These are phyloP conservation scores for Stomatorhinus walkeri DNA, from an alignment of 2,797 vertebrate genomes.

Conservation along the genomic window DNA sequence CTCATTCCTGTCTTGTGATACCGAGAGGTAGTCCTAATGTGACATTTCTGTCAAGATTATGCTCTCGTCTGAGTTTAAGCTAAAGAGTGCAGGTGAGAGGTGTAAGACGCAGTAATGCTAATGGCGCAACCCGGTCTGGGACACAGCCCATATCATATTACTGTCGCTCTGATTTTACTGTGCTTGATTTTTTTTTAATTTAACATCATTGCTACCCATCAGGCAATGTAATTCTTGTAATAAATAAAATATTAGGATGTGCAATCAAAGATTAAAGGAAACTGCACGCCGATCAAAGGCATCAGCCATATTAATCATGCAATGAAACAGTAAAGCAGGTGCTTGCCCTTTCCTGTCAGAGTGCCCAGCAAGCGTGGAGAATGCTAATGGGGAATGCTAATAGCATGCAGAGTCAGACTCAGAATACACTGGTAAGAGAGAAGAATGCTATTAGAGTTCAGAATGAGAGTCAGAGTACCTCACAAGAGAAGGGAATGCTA, in stretches of 20 bases:
- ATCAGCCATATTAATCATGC: slow-evolving; percentile 44
- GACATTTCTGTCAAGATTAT: not conserved
- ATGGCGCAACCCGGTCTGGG: slow-evolving; percentile 41
- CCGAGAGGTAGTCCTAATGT: not conserved
- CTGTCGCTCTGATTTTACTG: not conserved
- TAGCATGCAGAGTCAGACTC: not conserved
- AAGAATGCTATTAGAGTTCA: not conserved
- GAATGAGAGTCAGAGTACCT: not conserved
- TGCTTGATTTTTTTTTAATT: slow-evolving; percentile 31
- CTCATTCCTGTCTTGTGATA: not conserved
- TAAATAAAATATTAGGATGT: slow-evolving; percentile 35
- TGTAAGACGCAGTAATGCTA: not conserved
- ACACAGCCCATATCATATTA: slow-evolving; percentile 21
- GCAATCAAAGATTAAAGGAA: slow-evolving; percentile 37
- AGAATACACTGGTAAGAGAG: not conserved
- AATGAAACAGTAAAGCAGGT: slow-evolving; percentile 45
- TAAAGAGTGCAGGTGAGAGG: not conserved
- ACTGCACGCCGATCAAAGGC: slow-evolving; percentile 39
- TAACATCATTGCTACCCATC: slow-evolving; percentile 14
- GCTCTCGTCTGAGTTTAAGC: not conserved
- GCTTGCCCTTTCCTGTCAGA: slow-evolving; percentile 30
- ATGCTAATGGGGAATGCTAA: not conserved
- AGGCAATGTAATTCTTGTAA: not conserved
- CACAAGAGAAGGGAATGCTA: not conserved
- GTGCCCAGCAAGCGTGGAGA: not conserved